phyloP scores from a whole-genome alignment of 2,113 vertebrate genomes.

The Gymnarchus niloticus region DNA sequence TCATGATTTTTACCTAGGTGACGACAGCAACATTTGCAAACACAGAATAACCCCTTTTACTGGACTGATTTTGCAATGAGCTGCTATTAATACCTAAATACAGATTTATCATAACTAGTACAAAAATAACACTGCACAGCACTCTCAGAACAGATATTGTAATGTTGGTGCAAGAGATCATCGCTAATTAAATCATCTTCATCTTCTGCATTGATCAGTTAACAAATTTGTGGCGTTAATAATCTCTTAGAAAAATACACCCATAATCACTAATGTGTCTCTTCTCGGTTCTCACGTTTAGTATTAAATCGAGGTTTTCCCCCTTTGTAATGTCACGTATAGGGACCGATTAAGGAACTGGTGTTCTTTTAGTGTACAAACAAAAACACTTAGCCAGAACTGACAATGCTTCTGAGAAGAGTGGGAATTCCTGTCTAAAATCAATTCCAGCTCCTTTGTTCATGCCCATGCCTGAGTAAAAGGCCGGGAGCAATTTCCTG shows the following conservation, averaged over 20 bases:
- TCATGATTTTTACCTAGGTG: not conserved
- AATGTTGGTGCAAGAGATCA: not conserved
- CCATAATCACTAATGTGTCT: not conserved
- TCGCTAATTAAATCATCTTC: not conserved
- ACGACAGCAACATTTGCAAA: not conserved
- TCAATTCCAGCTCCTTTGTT: constrained; percentile 4
- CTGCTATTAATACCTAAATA: not conserved
- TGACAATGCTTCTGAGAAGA: not conserved
- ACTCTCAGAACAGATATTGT: not conserved
- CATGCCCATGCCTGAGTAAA: not conserved
- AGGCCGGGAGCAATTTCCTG: constrained; percentile 4
- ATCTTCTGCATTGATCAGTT: not conserved
- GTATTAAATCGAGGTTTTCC: not conserved
- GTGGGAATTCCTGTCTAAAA: constrained; percentile 7
- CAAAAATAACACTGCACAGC: not conserved
- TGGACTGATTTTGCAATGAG: not conserved
- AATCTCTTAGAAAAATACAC: not conserved
- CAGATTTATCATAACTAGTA: not conserved
- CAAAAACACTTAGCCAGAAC: not conserved
- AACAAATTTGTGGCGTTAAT: not conserved
- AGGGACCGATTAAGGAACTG: not conserved
- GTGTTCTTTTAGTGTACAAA: not conserved
- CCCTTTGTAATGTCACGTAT: not conserved
- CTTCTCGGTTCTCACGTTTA: not conserved
- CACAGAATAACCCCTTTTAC: not conserved